These are phyloP conservation scores for Megaceryle torquata DNA, from an alignment of 2,113 vertebrate species.

Conservation along the genomic window DNA sequence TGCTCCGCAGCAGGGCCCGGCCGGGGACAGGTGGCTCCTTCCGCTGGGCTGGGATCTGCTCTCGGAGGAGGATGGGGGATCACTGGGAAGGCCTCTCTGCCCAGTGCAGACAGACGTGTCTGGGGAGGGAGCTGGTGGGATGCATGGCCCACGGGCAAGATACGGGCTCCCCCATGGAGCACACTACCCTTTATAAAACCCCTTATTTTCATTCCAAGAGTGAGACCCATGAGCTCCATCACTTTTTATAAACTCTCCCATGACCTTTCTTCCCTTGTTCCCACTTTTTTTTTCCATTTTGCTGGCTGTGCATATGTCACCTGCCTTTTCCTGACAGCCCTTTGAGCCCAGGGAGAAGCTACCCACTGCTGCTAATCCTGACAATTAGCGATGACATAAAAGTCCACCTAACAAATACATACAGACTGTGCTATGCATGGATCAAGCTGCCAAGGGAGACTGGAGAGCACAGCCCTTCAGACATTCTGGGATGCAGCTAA, in stretches of 20 bases:
- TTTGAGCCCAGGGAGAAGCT: not conserved
- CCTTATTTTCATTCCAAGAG: not conserved
- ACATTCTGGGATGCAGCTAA: not conserved
- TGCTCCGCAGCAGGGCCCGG: fast-evolving
- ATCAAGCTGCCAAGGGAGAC: not conserved
- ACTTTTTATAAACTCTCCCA: not conserved
- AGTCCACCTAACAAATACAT: not conserved
- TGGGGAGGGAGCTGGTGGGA: not conserved
- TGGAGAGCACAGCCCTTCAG: fast-evolving
- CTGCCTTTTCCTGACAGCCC: not conserved
- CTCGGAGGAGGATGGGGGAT: fast-evolving
- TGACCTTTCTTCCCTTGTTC: not conserved
- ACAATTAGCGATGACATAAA: not conserved
- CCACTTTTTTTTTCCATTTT: not conserved
- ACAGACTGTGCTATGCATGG: not conserved
- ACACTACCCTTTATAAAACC: not conserved
- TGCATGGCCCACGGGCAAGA: fast-evolving
- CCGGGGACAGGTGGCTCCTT: not conserved
- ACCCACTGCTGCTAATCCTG: not conserved
- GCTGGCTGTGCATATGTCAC: not conserved
- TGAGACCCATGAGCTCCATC: not conserved
- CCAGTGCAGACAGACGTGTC: fast-evolving
- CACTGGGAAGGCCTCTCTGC: fast-evolving
- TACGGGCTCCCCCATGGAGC: fast-evolving
- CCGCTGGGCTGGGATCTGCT: fast-evolving